Base-by-base conservation (phyloP, 2,113 vertebrate species). In the Rhabdornis inornatus region DNA sequence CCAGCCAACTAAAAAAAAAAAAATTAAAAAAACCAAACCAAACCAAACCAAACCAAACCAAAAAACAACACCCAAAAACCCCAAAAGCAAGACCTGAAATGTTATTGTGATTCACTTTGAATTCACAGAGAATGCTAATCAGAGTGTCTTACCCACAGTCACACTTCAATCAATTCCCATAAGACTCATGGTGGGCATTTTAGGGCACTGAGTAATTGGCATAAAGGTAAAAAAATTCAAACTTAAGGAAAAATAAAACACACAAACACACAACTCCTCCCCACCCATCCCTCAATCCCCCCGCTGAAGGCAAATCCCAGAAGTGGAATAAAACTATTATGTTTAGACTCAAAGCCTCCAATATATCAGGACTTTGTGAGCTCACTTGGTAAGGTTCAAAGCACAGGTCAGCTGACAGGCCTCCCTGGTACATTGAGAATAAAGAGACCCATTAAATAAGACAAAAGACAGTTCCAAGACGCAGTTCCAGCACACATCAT, bases 391-490 rank as follows among this genome's bases (percentile, higher is more conserved):
- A 70, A 81, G 89, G 94, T 95, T 97, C 94, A 97, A 78, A 94
- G 90, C 91, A 94, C 56, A 78, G 92, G 94, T 92, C 95, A 93
- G 76, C 68, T 96, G 94, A 81, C 86, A 83, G 83, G 13, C 42
- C 64, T 95, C 64, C 47, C 68, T 68, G 72, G 72, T 78, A 90
- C 76, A 63, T 28, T 93, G 64, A 74, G 86, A 92, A 95, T 70
- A 94, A 65, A 90, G 80, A 93, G 33, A 80, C 15, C 88, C 81
- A 96, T 95, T 95, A 95, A 96, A 40, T 31, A 90, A 92, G 71
- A 79, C 0, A 0, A 64, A 94, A 95, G 90, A 87, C 90, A 92
- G 71, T 18, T 96, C 94, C 88, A 92, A 94, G 88, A 94, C 11
- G 35, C n/a, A 22, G 59, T 71, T 93, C 80, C 86, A 95, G 79